Conservation (phyloP, 1,140 invertebrate species). For the Mycetomoellerius zeteki region DNA sequence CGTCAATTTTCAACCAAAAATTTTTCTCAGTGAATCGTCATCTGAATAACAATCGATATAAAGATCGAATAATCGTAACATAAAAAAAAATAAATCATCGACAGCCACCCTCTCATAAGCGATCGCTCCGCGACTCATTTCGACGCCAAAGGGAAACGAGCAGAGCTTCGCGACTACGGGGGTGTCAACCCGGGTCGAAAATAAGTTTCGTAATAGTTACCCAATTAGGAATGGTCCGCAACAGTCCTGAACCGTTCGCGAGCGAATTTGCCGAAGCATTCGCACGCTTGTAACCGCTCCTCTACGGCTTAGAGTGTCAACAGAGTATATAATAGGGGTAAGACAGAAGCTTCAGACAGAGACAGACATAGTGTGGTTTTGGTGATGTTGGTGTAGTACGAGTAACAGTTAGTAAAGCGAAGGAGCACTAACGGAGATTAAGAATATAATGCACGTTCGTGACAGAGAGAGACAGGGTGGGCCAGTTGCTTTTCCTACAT, state of each 20-base stretch:
- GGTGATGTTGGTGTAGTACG: slow-evolving; percentile 43
- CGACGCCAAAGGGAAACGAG: not conserved
- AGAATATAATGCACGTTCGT: slow-evolving; percentile 35
- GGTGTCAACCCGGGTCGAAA: slow-evolving; percentile 18
- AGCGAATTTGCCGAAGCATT: slow-evolving; percentile 69
- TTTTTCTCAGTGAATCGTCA: no score
- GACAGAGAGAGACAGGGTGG: slow-evolving; percentile 38
- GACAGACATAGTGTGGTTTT: slow-evolving; percentile 41
- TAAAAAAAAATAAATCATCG: not conserved
- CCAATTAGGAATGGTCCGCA: slow-evolving; percentile 82
- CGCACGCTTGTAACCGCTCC: slow-evolving; percentile 68
- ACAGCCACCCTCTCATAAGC: not conserved
- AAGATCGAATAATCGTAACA: no score
- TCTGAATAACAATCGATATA: no score
- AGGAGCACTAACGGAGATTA: slow-evolving; percentile 53
- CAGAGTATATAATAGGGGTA: slow-evolving; percentile 42
- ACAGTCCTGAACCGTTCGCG: slow-evolving; percentile 79
- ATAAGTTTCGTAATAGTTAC: slow-evolving; percentile 37
- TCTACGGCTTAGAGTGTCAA: slow-evolving; percentile 53
- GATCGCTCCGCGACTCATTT: slow-evolving; percentile 21
- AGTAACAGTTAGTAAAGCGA: slow-evolving; percentile 45
- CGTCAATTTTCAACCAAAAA: no score
- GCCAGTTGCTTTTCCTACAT: slow-evolving; percentile 25
- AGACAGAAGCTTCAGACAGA: slow-evolving; percentile 58
- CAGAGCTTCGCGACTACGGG: slow-evolving; percentile 3